Evolutionary conservation across 2,113 vertebrate genomes (phyloP), one percentile per base, ranked within the genome.

Genomic region (Telmatochromis sp.): DNA sequence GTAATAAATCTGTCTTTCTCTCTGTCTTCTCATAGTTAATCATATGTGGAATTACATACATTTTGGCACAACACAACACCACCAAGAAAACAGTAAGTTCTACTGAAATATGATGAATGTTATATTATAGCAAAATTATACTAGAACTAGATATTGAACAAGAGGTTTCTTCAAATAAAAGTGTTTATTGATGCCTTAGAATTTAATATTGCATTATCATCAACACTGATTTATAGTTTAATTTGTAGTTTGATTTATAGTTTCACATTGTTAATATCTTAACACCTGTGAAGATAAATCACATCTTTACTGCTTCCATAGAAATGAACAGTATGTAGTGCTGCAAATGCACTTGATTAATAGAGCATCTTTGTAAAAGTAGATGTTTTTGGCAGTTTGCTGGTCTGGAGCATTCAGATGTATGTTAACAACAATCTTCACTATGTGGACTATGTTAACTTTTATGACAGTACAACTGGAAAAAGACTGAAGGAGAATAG

Each of bases 21-120:
- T 7, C 68, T 15, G 2, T 63, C 35, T 23, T 63, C 51, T 81
- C 51, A 1, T 80, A 97, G 96, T 95, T 94, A 80, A 82, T 89
- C 14, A 40, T 86, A n/a, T 92, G 91, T 93, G 96, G 96, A 31
- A 78, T 94, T 85, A 73, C 96, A 15, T 97, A 91, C 60, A 94
- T 96, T 60, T 14, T 95, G 80, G 84, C 95, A 47, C 94, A 95
- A n/a, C 84, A 92, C 54, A 93, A 89, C n/a, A 91, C 93, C 2
- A 94, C 94, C 60, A 97, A 97, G 87, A 95, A 96, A 91, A 94
- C 88, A 7, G 96, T 96, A 86, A 95, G 95, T 7, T 51, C 13
- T 3, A 2, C 26, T 28, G 4, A 42, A 6, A 31, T 58, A 19
- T 51, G 55, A 45, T 63, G 5, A 65, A 49, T 21, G 19, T 37